These are phyloP conservation scores for Urocolius indicus DNA, from an alignment of 2,113 vertebrate species.

Conservation along the genomic window DNA sequence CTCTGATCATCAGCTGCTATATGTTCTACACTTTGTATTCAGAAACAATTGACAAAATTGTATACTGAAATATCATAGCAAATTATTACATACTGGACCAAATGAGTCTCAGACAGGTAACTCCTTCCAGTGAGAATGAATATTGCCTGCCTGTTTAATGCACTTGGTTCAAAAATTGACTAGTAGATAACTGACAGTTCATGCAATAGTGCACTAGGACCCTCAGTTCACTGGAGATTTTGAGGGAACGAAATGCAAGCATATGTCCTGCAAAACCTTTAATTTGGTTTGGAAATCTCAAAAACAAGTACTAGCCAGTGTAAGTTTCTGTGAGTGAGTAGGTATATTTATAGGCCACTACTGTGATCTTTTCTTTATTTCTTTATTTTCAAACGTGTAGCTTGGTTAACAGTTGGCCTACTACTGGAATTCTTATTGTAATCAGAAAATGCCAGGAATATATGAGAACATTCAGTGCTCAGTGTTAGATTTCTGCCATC, in stretches of 20 bases:
- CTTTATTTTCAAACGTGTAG: not conserved
- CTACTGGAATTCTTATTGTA: not conserved
- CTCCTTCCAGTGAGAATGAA: not conserved
- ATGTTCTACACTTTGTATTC: constrained; percentile 41
- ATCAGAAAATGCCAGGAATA: not conserved
- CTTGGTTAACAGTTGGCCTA: not conserved
- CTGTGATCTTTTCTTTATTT: not conserved
- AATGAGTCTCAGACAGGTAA: not conserved
- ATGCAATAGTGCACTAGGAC: not conserved
- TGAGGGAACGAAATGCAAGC: not conserved
- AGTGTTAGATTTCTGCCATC: not conserved
- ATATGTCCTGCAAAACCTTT: not conserved
- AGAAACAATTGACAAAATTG: constrained; percentile 29
- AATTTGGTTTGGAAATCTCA: not conserved
- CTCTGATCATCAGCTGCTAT: not conserved
- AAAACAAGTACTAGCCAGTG: not conserved
- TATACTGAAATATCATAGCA: not conserved
- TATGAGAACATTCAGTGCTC: not conserved
- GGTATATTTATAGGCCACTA: not conserved
- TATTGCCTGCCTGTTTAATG: not conserved
- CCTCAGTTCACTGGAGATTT: not conserved
- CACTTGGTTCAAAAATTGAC: not conserved
- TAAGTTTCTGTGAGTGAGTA: not conserved
- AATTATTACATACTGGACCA: constrained; percentile 1
- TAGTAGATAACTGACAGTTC: not conserved